Evolutionary conservation across 1,140 invertebrate genomes (phyloP).

Genomic region (Ceratosolen solmsi): DNA sequence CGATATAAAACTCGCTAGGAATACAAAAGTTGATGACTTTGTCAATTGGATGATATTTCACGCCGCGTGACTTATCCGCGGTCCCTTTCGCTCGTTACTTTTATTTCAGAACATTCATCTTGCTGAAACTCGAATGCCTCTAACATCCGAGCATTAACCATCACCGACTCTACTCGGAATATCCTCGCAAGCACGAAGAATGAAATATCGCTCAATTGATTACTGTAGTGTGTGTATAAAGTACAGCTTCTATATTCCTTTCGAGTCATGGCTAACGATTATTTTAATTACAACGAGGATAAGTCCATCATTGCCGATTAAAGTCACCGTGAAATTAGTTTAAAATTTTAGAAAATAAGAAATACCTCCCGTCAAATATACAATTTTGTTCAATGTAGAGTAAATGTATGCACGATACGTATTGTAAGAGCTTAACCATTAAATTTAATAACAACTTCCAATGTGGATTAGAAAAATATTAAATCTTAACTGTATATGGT

Average conservation of each 20-base stretch:
- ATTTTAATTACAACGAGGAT: not conserved
- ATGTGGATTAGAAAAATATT: slow-evolving; percentile 76
- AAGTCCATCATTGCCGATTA: not conserved
- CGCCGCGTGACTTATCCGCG: not conserved
- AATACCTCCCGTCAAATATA: slow-evolving; percentile 14
- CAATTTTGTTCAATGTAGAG: slow-evolving; percentile 40
- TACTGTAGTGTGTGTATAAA: not conserved
- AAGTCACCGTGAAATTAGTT: not conserved
- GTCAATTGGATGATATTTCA: not conserved
- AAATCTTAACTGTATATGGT: slow-evolving; percentile 62
- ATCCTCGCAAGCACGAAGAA: not conserved
- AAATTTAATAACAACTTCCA: slow-evolving; percentile 73
- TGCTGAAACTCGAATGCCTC: not conserved
- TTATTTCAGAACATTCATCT: not conserved
- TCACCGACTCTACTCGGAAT: not conserved
- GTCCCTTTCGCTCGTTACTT: not conserved
- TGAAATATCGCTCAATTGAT: slow-evolving; percentile 1
- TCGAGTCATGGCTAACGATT: not conserved
- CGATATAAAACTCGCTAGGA: not conserved
- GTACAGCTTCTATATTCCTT: not conserved
- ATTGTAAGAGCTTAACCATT: slow-evolving; percentile 69
- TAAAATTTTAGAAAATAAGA: slow-evolving; percentile 5
- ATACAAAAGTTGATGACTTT: not conserved
- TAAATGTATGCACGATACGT: slow-evolving; percentile 52
- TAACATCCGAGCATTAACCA: not conserved